phyloP scores from a whole-genome alignment of 2,797 vertebrate genomes.

The Pteropus rufus region DNA sequence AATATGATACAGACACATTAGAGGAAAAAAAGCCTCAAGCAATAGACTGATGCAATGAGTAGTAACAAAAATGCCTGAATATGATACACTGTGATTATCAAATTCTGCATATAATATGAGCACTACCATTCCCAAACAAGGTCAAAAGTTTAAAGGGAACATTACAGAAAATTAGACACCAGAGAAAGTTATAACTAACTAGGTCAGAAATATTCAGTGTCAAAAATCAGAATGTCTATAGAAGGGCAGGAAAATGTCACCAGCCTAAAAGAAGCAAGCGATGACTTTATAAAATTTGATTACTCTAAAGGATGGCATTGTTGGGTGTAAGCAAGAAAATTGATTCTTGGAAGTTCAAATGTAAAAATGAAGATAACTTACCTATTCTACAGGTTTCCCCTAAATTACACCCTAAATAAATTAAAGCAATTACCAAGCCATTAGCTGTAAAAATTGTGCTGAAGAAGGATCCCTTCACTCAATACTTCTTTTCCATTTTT shows the following conservation, averaged over 20 bases:
- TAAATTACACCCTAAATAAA: slow-evolving; percentile 21
- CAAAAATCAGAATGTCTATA: slow-evolving; percentile 19
- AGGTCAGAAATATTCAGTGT: slow-evolving; percentile 32
- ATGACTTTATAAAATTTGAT: slow-evolving; percentile 35
- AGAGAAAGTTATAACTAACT: slow-evolving; percentile 46
- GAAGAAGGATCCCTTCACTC: background rate
- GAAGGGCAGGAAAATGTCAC: slow-evolving; percentile 30
- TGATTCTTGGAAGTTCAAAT: background rate
- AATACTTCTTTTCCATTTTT: background rate
- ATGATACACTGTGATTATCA: slow-evolving; percentile 28
- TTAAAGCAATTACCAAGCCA: background rate
- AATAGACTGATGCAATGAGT: slow-evolving; percentile 21
- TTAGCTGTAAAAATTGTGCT: background rate
- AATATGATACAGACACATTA: slow-evolving; percentile 39
- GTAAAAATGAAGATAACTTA: slow-evolving; percentile 35
- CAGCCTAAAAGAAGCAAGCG: background rate
- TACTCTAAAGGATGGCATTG: slow-evolving; percentile 2
- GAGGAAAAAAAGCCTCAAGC: background rate
- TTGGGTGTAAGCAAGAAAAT: slow-evolving; percentile 14
- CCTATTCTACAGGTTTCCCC: background rate
- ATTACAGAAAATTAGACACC: slow-evolving; percentile 62
- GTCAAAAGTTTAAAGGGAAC: slow-evolving; percentile 60
- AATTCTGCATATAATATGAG: slow-evolving; percentile 51
- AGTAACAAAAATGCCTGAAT: slow-evolving; percentile 46
- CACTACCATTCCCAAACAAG: slow-evolving; percentile 20